A percentile compares a stretch with the other conserved stretches of the same genome.
Conservation (phyloP, 64 coral and sea anemone genomes). For the Hydrozoanthus tunicans region DNA sequence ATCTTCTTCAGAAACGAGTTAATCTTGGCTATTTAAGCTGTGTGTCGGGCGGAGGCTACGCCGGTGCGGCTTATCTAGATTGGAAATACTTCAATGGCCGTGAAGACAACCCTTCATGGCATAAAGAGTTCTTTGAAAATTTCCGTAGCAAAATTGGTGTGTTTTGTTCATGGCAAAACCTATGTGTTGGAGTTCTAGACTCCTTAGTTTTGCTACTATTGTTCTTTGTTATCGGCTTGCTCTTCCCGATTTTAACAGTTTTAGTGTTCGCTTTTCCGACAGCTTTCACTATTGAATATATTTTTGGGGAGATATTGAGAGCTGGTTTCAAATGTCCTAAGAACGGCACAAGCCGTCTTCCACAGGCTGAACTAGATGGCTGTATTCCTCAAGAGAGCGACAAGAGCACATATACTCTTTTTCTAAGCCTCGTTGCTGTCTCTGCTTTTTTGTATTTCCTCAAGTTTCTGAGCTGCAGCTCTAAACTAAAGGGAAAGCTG, state of each 20-base stretch:
- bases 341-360: background rate
- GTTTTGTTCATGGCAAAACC: constrained; percentile 55
- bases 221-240: constrained; percentile 3
- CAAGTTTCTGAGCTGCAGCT: constrained; percentile 4
- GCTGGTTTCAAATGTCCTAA: constrained; percentile 51
- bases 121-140: constrained; percentile 44
- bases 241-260: constrained; percentile 36
- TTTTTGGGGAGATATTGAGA: constrained; percentile 55
- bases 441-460: constrained; percentile 18
- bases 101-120: constrained; percentile 41
- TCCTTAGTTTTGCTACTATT: constrained; percentile 33
- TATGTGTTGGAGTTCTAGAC: constrained; percentile 44
- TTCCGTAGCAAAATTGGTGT: constrained; percentile 28
- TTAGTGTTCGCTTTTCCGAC: constrained; percentile 53
- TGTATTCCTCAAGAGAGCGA: background rate
- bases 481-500: constrained; percentile 1
- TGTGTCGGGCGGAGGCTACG: constrained; percentile 58
- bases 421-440: background rate
- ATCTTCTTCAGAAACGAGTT: constrained; percentile 50
- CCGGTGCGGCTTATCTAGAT: constrained; percentile 37
- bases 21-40: constrained; percentile 53
- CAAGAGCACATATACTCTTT: constrained; percentile 30
- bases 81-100: constrained; percentile 50
- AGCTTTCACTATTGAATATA: constrained; percentile 54
- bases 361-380: constrained; percentile 8